phyloP scores from a whole-genome alignment of 2,113 vertebrate genomes.

The Mungos mungo region DNA sequence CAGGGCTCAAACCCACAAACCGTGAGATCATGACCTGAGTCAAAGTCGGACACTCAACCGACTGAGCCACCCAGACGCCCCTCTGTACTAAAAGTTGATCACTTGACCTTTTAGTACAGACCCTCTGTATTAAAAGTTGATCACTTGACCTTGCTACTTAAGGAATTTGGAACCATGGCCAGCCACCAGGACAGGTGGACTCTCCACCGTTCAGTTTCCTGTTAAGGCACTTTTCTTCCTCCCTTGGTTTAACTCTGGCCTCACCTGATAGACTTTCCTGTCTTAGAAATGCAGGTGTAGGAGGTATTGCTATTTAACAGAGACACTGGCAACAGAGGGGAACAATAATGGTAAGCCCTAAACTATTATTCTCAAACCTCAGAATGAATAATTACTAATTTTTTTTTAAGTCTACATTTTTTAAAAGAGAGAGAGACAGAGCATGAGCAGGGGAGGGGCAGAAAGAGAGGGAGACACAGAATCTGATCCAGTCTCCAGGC shows the following conservation, averaged over 20 bases:
- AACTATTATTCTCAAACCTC: slow-evolving; percentile 27
- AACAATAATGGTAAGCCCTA: slow-evolving; percentile 36
- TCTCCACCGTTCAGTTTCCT: slow-evolving; percentile 33
- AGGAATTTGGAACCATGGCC: not conserved
- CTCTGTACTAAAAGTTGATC: not conserved
- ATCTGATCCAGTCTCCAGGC: too few relatives aligned
- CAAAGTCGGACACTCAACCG: too few relatives aligned
- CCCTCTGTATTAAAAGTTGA: not conserved
- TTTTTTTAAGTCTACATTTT: not conserved
- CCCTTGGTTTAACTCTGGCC: not conserved
- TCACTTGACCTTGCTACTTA: not conserved
- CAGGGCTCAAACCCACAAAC: too few relatives aligned
- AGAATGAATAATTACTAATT: slow-evolving; percentile 21
- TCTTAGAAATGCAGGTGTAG: slow-evolving; percentile 8
- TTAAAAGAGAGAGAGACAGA: too few relatives aligned
- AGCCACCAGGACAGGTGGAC: not conserved
- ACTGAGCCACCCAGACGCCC: too few relatives aligned
- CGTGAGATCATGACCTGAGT: too few relatives aligned
- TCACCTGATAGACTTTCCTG: slow-evolving; percentile 16
- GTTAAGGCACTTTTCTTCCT: not conserved
- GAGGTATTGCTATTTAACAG: not conserved
- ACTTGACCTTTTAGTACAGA: not conserved
- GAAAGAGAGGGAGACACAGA: too few relatives aligned
- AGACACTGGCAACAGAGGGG: slow-evolving; percentile 16
- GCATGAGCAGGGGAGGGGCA: too few relatives aligned